These are phyloP conservation scores for Dendrolimus punctatus DNA, from an alignment of 1,140 invertebrate species.

Conservation along the genomic window DNA sequence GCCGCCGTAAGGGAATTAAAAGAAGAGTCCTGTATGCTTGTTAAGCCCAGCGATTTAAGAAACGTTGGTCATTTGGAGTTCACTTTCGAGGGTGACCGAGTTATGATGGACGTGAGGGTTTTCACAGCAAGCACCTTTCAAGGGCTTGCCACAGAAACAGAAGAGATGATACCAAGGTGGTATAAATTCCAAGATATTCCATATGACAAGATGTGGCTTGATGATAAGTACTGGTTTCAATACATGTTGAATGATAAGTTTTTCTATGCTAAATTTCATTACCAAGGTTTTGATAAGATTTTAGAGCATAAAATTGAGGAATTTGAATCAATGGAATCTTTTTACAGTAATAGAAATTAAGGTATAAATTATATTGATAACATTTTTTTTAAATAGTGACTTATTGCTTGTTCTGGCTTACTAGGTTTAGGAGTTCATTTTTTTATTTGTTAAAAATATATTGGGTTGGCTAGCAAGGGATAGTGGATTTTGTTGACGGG, in stretches of 20 bases:
- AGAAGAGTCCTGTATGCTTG: conserved; percentile 76
- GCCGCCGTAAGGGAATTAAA: conserved; percentile 76
- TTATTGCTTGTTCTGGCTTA: too few relatives aligned
- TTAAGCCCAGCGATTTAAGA: conserved; percentile 62
- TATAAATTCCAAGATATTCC: conserved; percentile 74
- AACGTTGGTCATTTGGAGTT: conserved; percentile 77
- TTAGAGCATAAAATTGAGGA: conserved; percentile 55
- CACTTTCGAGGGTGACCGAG: conserved; percentile 74
- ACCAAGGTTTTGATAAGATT: conserved; percentile 70
- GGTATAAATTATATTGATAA: not conserved
- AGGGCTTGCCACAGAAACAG: conserved; percentile 72
- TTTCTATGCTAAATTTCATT: conserved; percentile 77
- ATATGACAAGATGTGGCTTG: conserved; percentile 80
- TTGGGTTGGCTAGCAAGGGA: too few relatives aligned
- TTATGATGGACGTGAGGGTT: conserved; percentile 77
- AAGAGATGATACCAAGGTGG: conserved; percentile 83
- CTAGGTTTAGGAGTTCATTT: too few relatives aligned
- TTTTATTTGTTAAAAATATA: too few relatives aligned
- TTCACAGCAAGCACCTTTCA: conserved; percentile 73
- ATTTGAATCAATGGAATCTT: conserved; percentile 41
- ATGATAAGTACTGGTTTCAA: conserved; percentile 80
- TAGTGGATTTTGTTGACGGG: too few relatives aligned
- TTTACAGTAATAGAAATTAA: conserved; percentile 30
- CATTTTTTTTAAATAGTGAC: too few relatives aligned
- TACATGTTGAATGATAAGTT: conserved; percentile 73